Evolutionary conservation across 2,113 vertebrate species (phyloP), one percentile per base, ranked within the genome.

Genomic region (Rhinolophus ferrumequinum): DNA sequence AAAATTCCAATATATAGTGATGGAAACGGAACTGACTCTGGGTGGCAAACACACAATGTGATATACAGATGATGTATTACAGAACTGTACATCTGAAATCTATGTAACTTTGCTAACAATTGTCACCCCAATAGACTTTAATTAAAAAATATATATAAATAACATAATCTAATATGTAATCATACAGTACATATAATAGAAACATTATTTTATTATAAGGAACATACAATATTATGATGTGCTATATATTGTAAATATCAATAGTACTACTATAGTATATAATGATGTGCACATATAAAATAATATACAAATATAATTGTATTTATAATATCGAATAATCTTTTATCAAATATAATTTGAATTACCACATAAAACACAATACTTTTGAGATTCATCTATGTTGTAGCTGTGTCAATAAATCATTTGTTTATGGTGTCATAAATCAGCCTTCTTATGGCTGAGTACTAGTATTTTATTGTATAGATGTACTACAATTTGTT

Each of bases 291-390:
- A 76, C 64, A 58, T 80, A 90, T 54, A 86, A 95, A 91, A 91
- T 80, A 67, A 92, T 66, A 35, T n/a, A 75, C n/a, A 84, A 60
- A 60, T 47, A 22, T 72, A 67, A 22, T 62, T 64, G 54, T 80
- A 94, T n/a, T 54, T 88, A 82, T 73, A 41, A 47, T 54, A 75
- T 75, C 70, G 76, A 86, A 67, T 44, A 70, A 84, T 50, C n/a
- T 54, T 95, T 86, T 80, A 73, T 60, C n/a, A 70, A 91, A 60
- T 83, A 73, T 94, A 84, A 76, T 72, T 81, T 70, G 54, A 52
- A 62, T 75, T 64, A 66, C 87, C 75, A 87, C 33, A 44, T 35
- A 8, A 33, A 75, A 87, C 66, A 95, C 9, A 66, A 54, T 35
- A 75, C n/a, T 72, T 69, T 44, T 80, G 62, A 92, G 64, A 86